A percentile compares a stretch with the other conserved stretches of the same genome.
phyloP scores from a whole-genome alignment of 2,797 vertebrate species.

The Sciaenops ocellatus region DNA sequence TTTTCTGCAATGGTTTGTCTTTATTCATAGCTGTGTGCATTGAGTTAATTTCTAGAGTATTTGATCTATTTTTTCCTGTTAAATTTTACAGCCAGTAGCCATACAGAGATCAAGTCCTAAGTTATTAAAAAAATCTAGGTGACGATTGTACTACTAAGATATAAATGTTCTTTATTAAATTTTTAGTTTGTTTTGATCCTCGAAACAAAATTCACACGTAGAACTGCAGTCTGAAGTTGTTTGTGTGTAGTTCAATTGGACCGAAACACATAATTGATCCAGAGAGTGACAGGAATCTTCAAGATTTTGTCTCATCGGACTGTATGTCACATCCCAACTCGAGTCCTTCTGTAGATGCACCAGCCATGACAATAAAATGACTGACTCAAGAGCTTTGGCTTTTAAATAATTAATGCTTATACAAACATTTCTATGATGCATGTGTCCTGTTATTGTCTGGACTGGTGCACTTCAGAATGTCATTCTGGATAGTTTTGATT shows the following conservation, averaged over 20 bases:
- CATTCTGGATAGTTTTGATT: neutral
- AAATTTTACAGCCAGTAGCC: constrained; percentile 56
- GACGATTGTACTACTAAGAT: constrained; percentile 52
- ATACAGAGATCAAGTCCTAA: constrained; percentile 62
- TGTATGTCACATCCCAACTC: neutral
- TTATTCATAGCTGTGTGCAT: constrained; percentile 61
- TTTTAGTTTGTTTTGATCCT: constrained; percentile 51
- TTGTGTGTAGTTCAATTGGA: neutral
- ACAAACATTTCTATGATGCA: constrained; percentile 13
- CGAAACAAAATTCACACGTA: constrained; percentile 42
- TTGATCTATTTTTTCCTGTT: constrained; percentile 49
- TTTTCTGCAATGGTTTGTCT: constrained; percentile 62
- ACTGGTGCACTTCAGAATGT: neutral
- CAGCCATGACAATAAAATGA: constrained; percentile 7
- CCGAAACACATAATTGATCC: neutral
- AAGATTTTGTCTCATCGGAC: neutral
- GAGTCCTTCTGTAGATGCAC: constrained; percentile 19
- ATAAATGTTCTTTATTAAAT: constrained; percentile 44
- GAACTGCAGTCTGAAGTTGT: constrained; percentile 26
- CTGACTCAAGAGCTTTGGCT: constrained; percentile 16
- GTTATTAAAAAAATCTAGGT: constrained; percentile 45
- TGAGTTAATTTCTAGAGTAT: constrained; percentile 55
- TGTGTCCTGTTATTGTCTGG: constrained; percentile 8
- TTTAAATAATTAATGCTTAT: constrained; percentile 8
- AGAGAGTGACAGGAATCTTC: neutral